Conservation (phyloP, 2,113 vertebrate genomes). For the Rhombomys opimus region DNA sequence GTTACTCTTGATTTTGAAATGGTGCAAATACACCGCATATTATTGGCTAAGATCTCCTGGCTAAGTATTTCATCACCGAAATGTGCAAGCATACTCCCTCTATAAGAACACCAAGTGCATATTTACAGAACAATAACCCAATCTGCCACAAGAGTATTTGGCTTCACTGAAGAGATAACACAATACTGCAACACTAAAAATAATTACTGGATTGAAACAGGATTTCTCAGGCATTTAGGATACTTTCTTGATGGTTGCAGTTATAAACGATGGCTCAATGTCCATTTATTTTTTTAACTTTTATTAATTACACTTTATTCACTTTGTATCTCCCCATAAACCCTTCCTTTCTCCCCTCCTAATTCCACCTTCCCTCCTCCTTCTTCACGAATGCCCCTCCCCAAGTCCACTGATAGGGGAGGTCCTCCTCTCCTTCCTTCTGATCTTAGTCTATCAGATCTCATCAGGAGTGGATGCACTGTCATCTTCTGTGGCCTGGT, state of each 20-base stretch:
- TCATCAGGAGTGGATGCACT: no score
- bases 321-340: no score
- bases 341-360: no score
- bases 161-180: background rate
- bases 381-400: no score
- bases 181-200: background rate
- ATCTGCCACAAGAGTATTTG: background rate
- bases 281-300: background rate
- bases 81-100: background rate
- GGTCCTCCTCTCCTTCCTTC: no score
- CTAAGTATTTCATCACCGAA: background rate
- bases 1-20: background rate
- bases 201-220: background rate
- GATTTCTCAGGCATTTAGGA: conserved; percentile 31
- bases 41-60: background rate
- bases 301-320: no score
- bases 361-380: no score
- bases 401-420: no score
- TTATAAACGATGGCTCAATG: background rate
- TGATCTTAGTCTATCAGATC: no score
- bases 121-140: background rate
- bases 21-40: background rate
- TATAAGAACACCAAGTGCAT: background rate
- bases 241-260: conserved; percentile 32
- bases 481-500: no score